Evolutionary conservation across 2,888 invertebrate species (phyloP).

Genomic region (Drosophila atripex): DNA sequence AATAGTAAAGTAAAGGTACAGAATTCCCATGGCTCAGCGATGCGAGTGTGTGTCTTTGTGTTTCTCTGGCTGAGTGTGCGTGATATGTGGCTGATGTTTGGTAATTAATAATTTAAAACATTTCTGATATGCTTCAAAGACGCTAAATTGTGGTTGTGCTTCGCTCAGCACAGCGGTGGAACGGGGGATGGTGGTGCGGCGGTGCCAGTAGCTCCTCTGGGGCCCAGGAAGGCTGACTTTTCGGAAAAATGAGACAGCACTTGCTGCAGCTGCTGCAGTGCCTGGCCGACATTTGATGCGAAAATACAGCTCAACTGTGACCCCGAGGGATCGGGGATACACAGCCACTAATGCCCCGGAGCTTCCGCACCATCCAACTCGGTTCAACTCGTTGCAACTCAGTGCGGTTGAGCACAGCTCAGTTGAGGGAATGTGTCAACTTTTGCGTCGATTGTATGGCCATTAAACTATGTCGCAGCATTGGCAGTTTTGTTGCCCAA

Average conservation of each 20-base stretch:
- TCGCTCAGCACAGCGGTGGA: neutral
- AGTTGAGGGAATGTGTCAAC: slow-evolving; percentile 55
- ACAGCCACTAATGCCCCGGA: slow-evolving; percentile 26
- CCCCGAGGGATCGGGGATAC: slow-evolving; percentile 19
- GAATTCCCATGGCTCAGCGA: slow-evolving; percentile 23
- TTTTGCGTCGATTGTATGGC: slow-evolving; percentile 62
- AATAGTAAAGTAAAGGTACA: slow-evolving; percentile 44
- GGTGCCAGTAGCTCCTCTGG: neutral
- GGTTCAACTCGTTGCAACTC: slow-evolving; percentile 33
- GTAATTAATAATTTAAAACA: slow-evolving; percentile 39
- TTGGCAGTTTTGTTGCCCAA: slow-evolving; percentile 9
- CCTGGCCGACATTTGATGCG: slow-evolving; percentile 29
- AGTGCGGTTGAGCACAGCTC: slow-evolving; percentile 16
- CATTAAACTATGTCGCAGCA: slow-evolving; percentile 67
- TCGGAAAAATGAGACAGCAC: slow-evolving; percentile 1
- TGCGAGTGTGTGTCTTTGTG: slow-evolving; percentile 14
- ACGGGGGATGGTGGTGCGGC: neutral
- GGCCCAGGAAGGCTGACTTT: neutral
- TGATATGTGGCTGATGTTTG: slow-evolving; percentile 38
- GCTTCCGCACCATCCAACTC: slow-evolving; percentile 31
- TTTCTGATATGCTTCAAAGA: slow-evolving; percentile 59
- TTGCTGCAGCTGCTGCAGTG: slow-evolving; percentile 33
- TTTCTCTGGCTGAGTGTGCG: slow-evolving; percentile 11
- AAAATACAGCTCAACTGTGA: slow-evolving; percentile 33
- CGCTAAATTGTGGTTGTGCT: slow-evolving; percentile 21